Percentiles rank a stretch among this genome's conserved stretches.
Evolutionary conservation across 2,797 vertebrate genomes (phyloP).

Genomic region (Agapornis canus): DNA sequence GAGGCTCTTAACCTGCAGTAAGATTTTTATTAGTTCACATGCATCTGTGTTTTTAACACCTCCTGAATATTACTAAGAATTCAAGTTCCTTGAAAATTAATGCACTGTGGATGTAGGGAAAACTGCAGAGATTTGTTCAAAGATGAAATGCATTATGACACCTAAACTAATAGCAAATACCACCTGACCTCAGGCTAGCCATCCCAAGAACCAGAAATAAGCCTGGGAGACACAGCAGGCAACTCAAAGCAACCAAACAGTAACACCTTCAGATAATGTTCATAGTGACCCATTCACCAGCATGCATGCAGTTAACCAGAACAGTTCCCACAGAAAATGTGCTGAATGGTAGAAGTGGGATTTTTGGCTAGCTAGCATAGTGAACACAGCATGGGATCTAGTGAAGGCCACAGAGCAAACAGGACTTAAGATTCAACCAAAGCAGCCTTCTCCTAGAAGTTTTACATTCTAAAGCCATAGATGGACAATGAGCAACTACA

Average conservation of each 20-base stretch:
- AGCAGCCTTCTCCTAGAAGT: not conserved
- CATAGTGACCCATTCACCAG: not conserved
- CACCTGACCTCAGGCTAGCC: not conserved
- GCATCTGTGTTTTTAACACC: not conserved
- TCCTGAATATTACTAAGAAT: not conserved
- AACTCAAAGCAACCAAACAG: not conserved
- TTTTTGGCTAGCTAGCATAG: not conserved
- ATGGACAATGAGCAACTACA: not conserved
- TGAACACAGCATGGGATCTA: not conserved
- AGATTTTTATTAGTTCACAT: not conserved
- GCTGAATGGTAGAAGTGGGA: not conserved
- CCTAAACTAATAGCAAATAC: not conserved
- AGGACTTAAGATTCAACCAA: not conserved
- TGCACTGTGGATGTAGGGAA: not conserved
- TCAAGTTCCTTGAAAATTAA: not conserved
- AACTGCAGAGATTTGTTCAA: not conserved
- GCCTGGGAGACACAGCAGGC: not conserved
- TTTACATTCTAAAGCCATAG: not conserved
- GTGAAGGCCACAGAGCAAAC: not conserved
- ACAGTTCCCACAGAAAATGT: not conserved
- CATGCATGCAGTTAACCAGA: not conserved
- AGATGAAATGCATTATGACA: not conserved
- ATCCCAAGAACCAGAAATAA: not conserved
- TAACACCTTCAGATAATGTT: not conserved
- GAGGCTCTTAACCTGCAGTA: not conserved